Conservation (phyloP, 2,888 invertebrate genomes). For the Pelosia muscerda region DNA sequence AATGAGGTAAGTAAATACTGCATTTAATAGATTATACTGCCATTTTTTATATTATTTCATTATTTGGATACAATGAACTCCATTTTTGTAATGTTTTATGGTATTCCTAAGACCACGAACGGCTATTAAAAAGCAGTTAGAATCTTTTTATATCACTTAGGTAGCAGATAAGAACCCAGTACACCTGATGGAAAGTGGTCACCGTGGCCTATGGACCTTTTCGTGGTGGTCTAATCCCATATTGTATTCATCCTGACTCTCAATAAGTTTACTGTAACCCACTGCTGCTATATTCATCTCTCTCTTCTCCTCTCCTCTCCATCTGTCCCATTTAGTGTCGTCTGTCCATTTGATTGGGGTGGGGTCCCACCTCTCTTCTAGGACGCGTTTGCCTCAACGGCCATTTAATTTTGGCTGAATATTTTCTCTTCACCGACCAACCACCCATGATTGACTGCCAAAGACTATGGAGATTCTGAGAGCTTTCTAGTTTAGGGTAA, state of each 20-base stretch:
- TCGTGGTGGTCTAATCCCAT: too few relatives aligned
- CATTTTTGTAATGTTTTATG: too few relatives aligned
- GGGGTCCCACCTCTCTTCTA: background rate
- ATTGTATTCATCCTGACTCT: too few relatives aligned
- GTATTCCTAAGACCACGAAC: too few relatives aligned
- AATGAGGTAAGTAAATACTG: conserved; percentile 86
- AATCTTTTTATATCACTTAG: background rate
- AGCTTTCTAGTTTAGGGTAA: background rate
- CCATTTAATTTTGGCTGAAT: background rate
- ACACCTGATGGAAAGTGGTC: too few relatives aligned
- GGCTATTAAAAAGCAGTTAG: background rate
- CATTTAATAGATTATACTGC: background rate
- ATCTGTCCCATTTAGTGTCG: background rate
- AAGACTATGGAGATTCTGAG: background rate
- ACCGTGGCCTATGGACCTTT: too few relatives aligned
- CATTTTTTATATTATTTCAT: background rate
- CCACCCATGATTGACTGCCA: background rate
- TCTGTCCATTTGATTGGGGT: background rate
- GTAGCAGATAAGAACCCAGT: too few relatives aligned
- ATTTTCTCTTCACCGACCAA: too few relatives aligned
- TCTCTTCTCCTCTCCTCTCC: too few relatives aligned
- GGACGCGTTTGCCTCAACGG: background rate
- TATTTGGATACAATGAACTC: too few relatives aligned
- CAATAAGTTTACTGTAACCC: background rate
- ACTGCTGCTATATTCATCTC: background rate